Conservation (phyloP, 2,113 vertebrate genomes). For the Piliocolobus tephrosceles region DNA sequence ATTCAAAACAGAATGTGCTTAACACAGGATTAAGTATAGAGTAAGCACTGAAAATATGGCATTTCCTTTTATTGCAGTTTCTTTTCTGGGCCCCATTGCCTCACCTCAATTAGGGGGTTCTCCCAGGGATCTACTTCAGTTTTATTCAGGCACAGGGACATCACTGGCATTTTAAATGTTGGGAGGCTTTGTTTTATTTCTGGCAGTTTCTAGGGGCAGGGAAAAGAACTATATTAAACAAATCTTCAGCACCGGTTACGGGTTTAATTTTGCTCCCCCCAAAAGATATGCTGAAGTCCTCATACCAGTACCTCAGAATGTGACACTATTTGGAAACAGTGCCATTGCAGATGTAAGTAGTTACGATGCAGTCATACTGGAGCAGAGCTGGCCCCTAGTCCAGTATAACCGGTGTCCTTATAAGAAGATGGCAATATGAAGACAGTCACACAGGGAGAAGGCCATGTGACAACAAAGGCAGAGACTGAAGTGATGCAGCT, state of each 20-base stretch:
- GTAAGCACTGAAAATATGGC: not conserved
- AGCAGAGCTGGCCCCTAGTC: not conserved
- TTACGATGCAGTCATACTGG: not conserved
- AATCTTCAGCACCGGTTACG: not conserved
- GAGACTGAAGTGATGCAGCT: not conserved
- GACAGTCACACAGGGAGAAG: not conserved
- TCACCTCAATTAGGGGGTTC: not conserved
- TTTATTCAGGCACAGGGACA: not conserved
- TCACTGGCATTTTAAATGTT: not conserved
- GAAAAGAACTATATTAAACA: not conserved
- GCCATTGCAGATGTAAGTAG: not conserved
- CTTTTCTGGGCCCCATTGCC: not conserved
- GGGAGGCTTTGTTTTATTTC: not conserved
- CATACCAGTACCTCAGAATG: not conserved
- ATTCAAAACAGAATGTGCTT: not conserved
- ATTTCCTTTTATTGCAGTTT: not conserved
- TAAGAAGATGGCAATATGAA: not conserved
- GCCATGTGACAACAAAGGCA: not conserved
- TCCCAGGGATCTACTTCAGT: not conserved
- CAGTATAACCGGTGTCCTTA: not conserved
- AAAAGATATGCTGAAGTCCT: not conserved
- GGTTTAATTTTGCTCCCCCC: not conserved
- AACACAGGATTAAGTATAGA: not conserved
- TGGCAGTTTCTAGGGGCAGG: not conserved
- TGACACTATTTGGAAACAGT: not conserved